Evolutionary conservation across 2,113 vertebrate species (phyloP).

Genomic region (Ammospiza caudacuta): DNA sequence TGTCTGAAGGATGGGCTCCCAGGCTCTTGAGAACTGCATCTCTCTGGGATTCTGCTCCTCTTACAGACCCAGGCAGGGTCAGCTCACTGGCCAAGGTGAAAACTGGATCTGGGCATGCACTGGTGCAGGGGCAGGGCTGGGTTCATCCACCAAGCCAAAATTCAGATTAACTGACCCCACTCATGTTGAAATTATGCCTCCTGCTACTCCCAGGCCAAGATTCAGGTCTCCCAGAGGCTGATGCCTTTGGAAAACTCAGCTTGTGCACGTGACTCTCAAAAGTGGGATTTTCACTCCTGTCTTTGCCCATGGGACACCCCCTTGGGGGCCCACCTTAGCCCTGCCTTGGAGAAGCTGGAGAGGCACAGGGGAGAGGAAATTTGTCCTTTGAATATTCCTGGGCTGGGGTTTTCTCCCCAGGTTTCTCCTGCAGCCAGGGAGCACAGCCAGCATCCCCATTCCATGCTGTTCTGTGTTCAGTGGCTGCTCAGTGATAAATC

Average conservation of each 20-base stretch:
- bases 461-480: background rate
- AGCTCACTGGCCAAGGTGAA: background rate
- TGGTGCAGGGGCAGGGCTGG: background rate
- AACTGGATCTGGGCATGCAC: accelerated
- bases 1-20: background rate
- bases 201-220: background rate
- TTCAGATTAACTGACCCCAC: background rate
- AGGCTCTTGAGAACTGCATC: background rate
- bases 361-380: background rate
- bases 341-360: background rate
- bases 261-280: background rate
- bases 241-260: background rate
- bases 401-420: background rate
- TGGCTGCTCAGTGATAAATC: background rate
- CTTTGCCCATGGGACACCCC: background rate
- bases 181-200: accelerated
- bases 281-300: background rate
- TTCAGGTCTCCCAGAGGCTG: background rate
- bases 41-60: background rate
- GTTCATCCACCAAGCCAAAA: background rate
- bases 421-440: background rate
- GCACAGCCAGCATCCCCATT: background rate
- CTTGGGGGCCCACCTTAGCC: background rate
- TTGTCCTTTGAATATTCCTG: background rate
- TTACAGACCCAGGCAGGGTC: background rate